phyloP scores from a whole-genome alignment of 2,888 invertebrate genomes.

The Oxyteleia sp. region DNA sequence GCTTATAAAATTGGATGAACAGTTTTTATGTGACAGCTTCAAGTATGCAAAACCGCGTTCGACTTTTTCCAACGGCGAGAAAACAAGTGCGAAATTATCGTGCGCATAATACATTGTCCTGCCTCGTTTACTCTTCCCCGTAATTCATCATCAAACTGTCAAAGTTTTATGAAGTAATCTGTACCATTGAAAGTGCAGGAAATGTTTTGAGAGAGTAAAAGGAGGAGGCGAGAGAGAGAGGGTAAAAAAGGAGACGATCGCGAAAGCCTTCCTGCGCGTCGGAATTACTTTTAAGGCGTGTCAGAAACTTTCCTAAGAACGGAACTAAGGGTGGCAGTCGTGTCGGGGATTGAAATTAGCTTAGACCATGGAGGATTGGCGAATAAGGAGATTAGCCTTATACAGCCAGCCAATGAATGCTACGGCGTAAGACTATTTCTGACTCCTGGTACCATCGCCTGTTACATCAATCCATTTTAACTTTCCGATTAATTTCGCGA shows the following conservation, averaged over 20 bases:
- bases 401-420: slow-evolving; percentile 44
- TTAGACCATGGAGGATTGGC: slow-evolving; percentile 66
- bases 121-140: slow-evolving; percentile 1
- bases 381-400: slow-evolving; percentile 62
- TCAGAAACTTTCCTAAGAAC: slow-evolving; percentile 79
- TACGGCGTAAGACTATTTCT: slow-evolving; percentile 39
- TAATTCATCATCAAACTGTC: slow-evolving; percentile 48
- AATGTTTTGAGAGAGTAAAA: slow-evolving; percentile 26
- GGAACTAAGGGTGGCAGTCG: slow-evolving; percentile 57
- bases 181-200: slow-evolving; percentile 31
- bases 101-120: slow-evolving; percentile 20
- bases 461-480: slow-evolving; percentile 46
- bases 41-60: slow-evolving; percentile 8
- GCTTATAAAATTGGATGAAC: slow-evolving; percentile 32
- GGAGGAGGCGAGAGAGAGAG: not conserved
- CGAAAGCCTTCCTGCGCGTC: slow-evolving; percentile 63
- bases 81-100: too few relatives aligned
- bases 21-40: slow-evolving; percentile 31
- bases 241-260: slow-evolving; percentile 24
- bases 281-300: slow-evolving; percentile 80
- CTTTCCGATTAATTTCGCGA: slow-evolving; percentile 38
- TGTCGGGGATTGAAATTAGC: slow-evolving; percentile 67
- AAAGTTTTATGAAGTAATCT: slow-evolving; percentile 53
- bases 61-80: slow-evolving; percentile 1
- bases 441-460: slow-evolving; percentile 27